Evolutionary conservation across 2,113 vertebrate genomes (phyloP).

Genomic region (Syngnathus typhle): DNA sequence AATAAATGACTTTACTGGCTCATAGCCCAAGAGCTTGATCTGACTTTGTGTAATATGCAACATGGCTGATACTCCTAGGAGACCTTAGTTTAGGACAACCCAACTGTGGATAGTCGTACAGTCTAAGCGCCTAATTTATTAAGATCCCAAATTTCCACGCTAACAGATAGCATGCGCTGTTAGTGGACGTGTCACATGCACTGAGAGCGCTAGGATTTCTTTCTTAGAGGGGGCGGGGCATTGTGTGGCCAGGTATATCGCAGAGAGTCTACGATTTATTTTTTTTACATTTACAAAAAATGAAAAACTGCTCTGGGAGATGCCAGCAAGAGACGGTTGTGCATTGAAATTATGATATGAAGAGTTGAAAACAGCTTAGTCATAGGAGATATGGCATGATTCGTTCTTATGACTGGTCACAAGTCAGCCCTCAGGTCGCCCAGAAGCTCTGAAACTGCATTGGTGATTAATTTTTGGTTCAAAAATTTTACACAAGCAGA

Average conservation of each 20-base stretch:
- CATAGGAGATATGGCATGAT: neutral
- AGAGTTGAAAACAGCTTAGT: no score
- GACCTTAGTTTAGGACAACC: neutral
- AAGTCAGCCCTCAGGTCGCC: no score
- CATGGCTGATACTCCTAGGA: conserved; percentile 14
- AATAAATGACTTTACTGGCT: conserved; percentile 26
- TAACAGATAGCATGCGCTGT: neutral
- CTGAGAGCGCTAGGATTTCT: neutral
- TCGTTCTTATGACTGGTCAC: no score
- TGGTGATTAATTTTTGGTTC: no score
- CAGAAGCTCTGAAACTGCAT: no score
- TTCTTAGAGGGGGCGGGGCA: neutral
- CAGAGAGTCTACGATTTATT: no score
- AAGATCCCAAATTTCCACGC: neutral
- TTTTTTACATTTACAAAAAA: no score
- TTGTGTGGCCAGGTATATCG: no score
- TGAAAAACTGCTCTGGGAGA: no score
- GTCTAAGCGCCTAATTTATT: conserved; percentile 8
- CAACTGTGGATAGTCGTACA: conserved; percentile 13
- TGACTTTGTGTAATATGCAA: conserved; percentile 16
- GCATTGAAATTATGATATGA: no score
- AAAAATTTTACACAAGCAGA: no score
- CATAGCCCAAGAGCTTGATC: conserved; percentile 16
- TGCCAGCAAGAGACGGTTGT: no score
- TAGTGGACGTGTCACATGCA: neutral